These are phyloP conservation scores for Amphiduros pacificus DNA, from an alignment of 2,888 invertebrate genomes.

Conservation along the genomic window DNA sequence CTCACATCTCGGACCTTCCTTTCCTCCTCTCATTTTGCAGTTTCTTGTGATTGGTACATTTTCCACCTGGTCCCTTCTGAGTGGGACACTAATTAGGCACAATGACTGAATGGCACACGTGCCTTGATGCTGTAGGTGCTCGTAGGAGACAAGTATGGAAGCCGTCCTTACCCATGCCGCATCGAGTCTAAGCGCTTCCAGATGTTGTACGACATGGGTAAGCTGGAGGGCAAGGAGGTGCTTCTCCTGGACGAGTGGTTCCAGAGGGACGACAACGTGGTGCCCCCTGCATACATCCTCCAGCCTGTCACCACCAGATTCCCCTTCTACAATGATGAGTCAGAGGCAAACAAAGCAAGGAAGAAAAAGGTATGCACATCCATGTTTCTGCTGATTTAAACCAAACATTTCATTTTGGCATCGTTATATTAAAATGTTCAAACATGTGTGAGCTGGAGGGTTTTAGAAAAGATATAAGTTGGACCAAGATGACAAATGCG, in stretches of 20 bases:
- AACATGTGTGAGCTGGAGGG: too few relatives aligned
- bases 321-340: not conserved
- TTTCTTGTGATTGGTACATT: too few relatives aligned
- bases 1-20: too few relatives aligned
- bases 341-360: not conserved
- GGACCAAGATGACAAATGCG: too few relatives aligned
- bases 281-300: not conserved
- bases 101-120: too few relatives aligned
- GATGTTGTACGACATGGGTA: not conserved
- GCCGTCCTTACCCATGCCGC: not conserved
- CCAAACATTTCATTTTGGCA: too few relatives aligned
- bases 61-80: too few relatives aligned
- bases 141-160: not conserved
- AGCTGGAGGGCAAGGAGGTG: not conserved
- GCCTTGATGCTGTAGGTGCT: not conserved
- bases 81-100: too few relatives aligned
- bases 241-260: not conserved
- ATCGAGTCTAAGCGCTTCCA: not conserved
- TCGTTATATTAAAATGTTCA: too few relatives aligned
- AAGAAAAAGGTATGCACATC: not conserved
- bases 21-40: too few relatives aligned
- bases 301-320: conserved; percentile 1
- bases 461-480: too few relatives aligned
- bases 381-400: too few relatives aligned
- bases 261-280: not conserved